Percentiles rank a stretch among this genome's conserved stretches.
phyloP scores from a whole-genome alignment of 2,797 vertebrate genomes.

The Labroides dimidiatus region DNA sequence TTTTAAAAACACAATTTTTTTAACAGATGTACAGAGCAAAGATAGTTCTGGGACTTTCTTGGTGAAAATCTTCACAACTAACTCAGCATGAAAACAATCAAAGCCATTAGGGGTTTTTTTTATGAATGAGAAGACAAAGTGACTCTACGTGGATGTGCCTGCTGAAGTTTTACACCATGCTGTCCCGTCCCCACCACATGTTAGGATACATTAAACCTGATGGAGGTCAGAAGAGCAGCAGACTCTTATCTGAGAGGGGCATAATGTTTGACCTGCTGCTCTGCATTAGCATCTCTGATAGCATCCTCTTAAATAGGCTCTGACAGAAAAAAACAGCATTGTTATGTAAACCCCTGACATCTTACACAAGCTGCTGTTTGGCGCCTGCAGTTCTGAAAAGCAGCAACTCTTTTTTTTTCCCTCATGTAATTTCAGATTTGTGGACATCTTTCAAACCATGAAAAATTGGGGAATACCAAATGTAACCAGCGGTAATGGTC shows the following conservation, averaged over 20 bases:
- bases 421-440: conserved; percentile 53
- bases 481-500: conserved; percentile 45
- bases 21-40: too few relatives aligned
- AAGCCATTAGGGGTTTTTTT: background rate
- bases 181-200: conserved; percentile 51
- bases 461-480: conserved; percentile 59
- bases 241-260: conserved; percentile 41
- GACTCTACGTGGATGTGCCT: conserved; percentile 37
- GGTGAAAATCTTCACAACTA: background rate
- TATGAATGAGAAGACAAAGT: conserved; percentile 17
- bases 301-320: conserved; percentile 35
- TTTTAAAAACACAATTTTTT: too few relatives aligned
- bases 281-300: conserved; percentile 44
- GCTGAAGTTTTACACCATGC: conserved; percentile 46
- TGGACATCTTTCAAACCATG: conserved; percentile 61
- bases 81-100: background rate
- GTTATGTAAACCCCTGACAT: conserved; percentile 31
- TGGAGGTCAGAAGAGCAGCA: conserved; percentile 63
- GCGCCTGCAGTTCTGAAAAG: conserved; percentile 45
- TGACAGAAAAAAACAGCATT: conserved; percentile 39
- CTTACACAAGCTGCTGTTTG: conserved; percentile 41
- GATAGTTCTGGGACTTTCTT: too few relatives aligned
- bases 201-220: conserved; percentile 70
- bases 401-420: conserved; percentile 41
- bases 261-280: conserved; percentile 48